A percentile compares a stretch with the other conserved stretches of the same genome.
These are phyloP conservation scores for Cecidostiba fungosa DNA, from an alignment of 2,888 invertebrate species.

Conservation along the genomic window DNA sequence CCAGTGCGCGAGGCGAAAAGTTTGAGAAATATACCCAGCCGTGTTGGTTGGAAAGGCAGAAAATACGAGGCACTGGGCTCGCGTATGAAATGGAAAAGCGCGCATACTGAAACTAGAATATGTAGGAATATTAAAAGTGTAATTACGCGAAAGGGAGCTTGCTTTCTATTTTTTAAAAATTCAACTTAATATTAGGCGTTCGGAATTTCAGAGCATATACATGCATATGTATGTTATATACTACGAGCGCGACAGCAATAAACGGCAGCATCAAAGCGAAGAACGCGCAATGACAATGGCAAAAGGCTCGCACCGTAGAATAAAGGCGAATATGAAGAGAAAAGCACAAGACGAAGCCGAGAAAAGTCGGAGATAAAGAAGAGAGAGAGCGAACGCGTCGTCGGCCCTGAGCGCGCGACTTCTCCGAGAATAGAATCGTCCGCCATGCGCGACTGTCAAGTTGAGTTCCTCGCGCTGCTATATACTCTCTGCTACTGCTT, in stretches of 20 bases:
- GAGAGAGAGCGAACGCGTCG: background rate
- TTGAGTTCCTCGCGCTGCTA: conserved; percentile 8
- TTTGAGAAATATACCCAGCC: conserved; percentile 3
- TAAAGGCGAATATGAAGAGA: conserved; percentile 20
- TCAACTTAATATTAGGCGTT: background rate
- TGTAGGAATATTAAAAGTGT: conserved; percentile 11
- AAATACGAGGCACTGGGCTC: conserved; percentile 24
- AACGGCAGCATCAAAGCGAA: background rate
- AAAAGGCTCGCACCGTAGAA: background rate
- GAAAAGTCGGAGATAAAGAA: conserved; percentile 41
- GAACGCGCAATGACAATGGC: background rate
- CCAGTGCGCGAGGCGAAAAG: background rate
- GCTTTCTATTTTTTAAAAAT: background rate
- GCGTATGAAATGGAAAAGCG: conserved; percentile 6
- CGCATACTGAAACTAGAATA: background rate
- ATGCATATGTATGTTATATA: background rate
- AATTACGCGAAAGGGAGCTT: background rate
- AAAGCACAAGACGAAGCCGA: conserved; percentile 15
- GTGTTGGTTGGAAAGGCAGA: background rate
- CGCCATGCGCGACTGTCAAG: conserved; percentile 50
- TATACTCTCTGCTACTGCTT: background rate
- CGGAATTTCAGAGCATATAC: background rate
- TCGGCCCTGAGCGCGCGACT: conserved; percentile 1
- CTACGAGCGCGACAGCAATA: background rate
- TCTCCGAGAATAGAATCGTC: conserved; percentile 58